Conservation (phyloP, 2,888 invertebrate genomes). For the Polymixis flavicincta region DNA sequence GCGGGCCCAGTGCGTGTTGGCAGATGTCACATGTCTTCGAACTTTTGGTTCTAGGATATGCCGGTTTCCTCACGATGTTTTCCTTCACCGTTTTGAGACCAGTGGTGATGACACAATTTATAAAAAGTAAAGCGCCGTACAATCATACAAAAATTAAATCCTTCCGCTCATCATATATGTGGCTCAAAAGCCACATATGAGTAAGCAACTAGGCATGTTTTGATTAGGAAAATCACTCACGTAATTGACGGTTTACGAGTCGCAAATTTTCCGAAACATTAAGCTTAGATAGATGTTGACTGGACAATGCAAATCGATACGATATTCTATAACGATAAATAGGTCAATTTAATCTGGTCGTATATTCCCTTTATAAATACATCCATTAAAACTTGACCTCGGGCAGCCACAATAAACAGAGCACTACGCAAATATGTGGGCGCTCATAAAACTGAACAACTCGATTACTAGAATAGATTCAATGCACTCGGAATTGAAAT, state of each 20-base stretch:
- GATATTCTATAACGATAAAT: constrained; percentile 30
- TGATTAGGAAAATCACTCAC: neutral
- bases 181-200: no score
- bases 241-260: constrained; percentile 1
- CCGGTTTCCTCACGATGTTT: no score
- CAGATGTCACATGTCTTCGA: no score
- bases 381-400: constrained; percentile 57
- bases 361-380: constrained; percentile 49
- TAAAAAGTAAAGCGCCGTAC: neutral
- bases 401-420: constrained; percentile 54
- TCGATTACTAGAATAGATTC: constrained; percentile 57
- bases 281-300: constrained; percentile 3
- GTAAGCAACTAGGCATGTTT: neutral
- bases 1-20: no score
- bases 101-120: no score
- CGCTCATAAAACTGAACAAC: constrained; percentile 56
- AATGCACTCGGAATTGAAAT: constrained; percentile 48
- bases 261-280: constrained; percentile 31
- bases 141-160: neutral
- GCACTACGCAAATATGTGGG: constrained; percentile 44
- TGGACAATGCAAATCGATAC: constrained; percentile 28
- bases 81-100: no score
- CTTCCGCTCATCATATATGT: no score
- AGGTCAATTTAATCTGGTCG: constrained; percentile 36
- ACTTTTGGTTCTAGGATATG: no score